Conservation (phyloP, 1,140 invertebrate genomes). For the Danaus plexippus region DNA sequence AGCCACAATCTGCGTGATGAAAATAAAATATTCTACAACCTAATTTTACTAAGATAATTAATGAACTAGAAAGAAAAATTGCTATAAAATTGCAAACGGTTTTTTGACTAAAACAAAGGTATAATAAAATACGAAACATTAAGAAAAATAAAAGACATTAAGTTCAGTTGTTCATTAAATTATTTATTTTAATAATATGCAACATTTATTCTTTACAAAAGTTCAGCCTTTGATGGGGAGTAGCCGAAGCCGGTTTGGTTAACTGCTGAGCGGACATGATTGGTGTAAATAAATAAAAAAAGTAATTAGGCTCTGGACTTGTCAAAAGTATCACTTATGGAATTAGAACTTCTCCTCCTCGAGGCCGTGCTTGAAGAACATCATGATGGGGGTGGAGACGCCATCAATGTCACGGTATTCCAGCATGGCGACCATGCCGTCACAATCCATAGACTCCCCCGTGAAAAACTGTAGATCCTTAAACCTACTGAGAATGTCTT, state of each 20-base stretch:
- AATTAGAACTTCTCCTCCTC: constrained; percentile 93
- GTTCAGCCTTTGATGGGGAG: constrained; percentile 64
- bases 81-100: too few relatives aligned
- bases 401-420: constrained; percentile 94
- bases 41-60: too few relatives aligned
- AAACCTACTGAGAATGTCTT: constrained; percentile 91
- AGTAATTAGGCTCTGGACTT: constrained; percentile 38
- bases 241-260: constrained; percentile 36
- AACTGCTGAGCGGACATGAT: constrained; percentile 50
- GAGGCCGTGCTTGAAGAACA: constrained; percentile 97
- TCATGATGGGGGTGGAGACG: constrained; percentile 85
- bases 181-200: constrained; percentile 57
- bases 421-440: constrained; percentile 92
- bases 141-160: constrained; percentile 20
- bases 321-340: constrained; percentile 41
- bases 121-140: too few relatives aligned
- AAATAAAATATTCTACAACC: too few relatives aligned
- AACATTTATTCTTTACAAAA: constrained; percentile 63
- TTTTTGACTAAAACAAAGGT: too few relatives aligned
- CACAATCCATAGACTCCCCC: constrained; percentile 94
- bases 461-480: constrained; percentile 96
- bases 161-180: constrained; percentile 51
- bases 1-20: too few relatives aligned
- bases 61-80: too few relatives aligned
- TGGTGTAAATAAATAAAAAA: constrained; percentile 66